Conservation (phyloP, 2,888 invertebrate genomes). For the Hyalella azteca region DNA sequence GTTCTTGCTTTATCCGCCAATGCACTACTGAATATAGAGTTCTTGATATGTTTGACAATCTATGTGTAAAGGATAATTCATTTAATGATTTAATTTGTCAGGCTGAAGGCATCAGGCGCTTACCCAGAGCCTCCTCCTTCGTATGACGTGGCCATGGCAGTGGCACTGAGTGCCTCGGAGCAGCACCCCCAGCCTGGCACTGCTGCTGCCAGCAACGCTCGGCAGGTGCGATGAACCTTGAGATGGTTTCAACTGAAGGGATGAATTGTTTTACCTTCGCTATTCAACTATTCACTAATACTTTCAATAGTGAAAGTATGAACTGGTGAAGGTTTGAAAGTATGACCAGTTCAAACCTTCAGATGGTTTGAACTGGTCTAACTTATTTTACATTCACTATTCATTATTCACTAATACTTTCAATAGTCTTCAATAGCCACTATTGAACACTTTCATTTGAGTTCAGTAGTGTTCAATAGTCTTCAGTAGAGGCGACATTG, state of each 20-base stretch:
- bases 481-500: no score
- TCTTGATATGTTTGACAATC: no score
- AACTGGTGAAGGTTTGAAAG: no score
- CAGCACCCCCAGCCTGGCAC: neutral
- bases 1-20: no score
- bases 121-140: conserved; percentile 62
- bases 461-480: no score
- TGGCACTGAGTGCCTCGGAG: conserved; percentile 34
- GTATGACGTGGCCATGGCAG: conserved; percentile 60
- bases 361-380: no score
- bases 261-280: neutral
- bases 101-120: conserved; percentile 51
- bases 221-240: no score
- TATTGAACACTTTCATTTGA: no score
- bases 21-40: neutral
- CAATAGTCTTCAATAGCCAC: no score
- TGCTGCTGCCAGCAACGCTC: neutral
- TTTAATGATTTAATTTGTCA: conserved; percentile 12
- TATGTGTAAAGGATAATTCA: neutral
- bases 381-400: no score
- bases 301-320: neutral
- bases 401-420: no score
- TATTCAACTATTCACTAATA: neutral
- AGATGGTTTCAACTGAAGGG: neutral
- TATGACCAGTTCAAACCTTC: no score